A percentile compares a stretch with the other conserved stretches of the same genome.
Conservation (phyloP, 92 coral and sea anemone genomes). For the Porites evermanni region DNA sequence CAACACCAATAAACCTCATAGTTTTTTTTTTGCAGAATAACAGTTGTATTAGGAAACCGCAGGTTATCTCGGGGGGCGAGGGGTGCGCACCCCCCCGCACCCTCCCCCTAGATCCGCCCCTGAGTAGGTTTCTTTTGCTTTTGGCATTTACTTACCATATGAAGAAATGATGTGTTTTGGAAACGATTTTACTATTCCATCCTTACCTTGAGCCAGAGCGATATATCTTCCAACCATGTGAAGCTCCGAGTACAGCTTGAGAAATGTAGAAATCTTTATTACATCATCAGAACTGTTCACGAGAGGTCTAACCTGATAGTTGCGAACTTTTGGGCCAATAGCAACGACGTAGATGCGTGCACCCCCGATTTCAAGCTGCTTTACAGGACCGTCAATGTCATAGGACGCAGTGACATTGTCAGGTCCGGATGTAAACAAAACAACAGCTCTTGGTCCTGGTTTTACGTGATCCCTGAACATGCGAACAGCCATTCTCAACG, state of each 20-base stretch:
- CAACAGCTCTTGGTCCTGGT: conserved; percentile 68
- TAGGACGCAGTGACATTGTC: neutral
- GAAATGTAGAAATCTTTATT: conserved; percentile 56
- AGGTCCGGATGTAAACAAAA: conserved; percentile 69
- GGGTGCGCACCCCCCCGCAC: too few species aligned
- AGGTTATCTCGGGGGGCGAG: too few species aligned
- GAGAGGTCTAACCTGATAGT: conserved; percentile 44
- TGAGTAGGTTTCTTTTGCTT: neutral
- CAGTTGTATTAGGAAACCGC: too few species aligned
- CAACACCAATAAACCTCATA: too few species aligned
- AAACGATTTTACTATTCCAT: conserved; percentile 31
- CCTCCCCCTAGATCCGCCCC: too few species aligned
- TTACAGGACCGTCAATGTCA: conserved; percentile 38
- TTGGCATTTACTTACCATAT: conserved; percentile 1
- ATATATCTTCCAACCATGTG: conserved; percentile 70
- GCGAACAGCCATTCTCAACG: conserved; percentile 61
- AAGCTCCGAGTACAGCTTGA: conserved; percentile 62
- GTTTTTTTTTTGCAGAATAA: too few species aligned
- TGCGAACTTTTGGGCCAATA: conserved; percentile 64
- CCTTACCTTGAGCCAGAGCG: conserved; percentile 61
- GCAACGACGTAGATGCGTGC: conserved; percentile 71
- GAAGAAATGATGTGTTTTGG: conserved; percentile 48
- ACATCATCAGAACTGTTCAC: conserved; percentile 60
- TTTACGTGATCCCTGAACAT: conserved; percentile 48
- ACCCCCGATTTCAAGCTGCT: conserved; percentile 65